Evolutionary conservation across 2,113 vertebrate species (phyloP), one percentile per base, ranked within the genome.

Genomic region (Ciconia maguari): DNA sequence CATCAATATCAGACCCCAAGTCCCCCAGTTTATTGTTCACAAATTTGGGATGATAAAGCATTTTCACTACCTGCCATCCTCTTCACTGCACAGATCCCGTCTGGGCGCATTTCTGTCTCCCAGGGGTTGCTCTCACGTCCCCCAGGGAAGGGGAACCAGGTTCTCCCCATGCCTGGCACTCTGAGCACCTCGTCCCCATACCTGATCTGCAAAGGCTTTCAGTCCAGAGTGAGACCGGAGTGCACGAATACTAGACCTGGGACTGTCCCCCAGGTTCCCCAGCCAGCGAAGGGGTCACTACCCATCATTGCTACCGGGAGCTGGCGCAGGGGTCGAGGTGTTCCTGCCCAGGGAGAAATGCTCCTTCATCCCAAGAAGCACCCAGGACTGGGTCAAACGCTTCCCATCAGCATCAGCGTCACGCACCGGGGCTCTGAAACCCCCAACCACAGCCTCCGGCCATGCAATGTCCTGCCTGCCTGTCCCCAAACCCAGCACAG

Each of bases 361-460:
- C 13, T 78, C 42, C 58, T 77, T 29, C 42, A 3, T 12, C 3
- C 2, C 36, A 17, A 72, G 7, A 29, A 90, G 44, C 20, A 48
- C 58, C 19, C 64, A 27, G 66, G n/a, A 70, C 25, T 7, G 34
- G 30, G 29, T 27, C 58, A 38, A 57, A 17, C 18, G 3, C 13
- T 57, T 48, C 77, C 78, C 89, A 79, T 36, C 75, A 61, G 74
- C 15, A 79, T 36, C 75, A 61, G 74, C 13, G 2, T 46, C 83
- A 51, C 8, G 2, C 55, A 18, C 13, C 0, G 0, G 27, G 25
- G 16, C 52, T 78, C 52, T 22, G 61, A 54, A 52, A 34, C 5
- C 49, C 48, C 26, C 54, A 11, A 7, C 36, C 34, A 3, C 1
- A 0, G 13, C 19, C 52, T 42, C 38, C 0, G 2, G 16, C 68